phyloP scores from a whole-genome alignment of 1,140 invertebrate species.

The Drosophila bipectinata region DNA sequence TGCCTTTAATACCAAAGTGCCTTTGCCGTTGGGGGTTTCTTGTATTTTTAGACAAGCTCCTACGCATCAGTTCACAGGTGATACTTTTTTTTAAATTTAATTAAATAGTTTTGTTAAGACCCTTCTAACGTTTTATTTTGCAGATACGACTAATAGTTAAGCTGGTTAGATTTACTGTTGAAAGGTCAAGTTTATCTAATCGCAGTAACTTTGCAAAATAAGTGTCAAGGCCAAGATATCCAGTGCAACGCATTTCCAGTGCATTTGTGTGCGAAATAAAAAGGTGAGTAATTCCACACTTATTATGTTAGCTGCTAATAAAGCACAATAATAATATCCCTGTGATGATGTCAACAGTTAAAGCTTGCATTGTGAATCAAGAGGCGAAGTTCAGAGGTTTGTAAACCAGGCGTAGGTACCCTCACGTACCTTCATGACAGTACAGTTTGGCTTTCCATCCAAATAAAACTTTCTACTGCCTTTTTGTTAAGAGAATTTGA shows the following conservation, averaged over 20 bases:
- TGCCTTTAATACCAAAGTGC: slow-evolving; percentile 4
- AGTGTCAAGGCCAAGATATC: slow-evolving; percentile 16
- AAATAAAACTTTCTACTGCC: no score
- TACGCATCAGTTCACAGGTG: not conserved
- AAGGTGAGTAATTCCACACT: slow-evolving; percentile 28
- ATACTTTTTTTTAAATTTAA: slow-evolving; percentile 12
- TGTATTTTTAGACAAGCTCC: not conserved
- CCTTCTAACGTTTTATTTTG: slow-evolving; percentile 4
- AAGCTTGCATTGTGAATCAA: not conserved
- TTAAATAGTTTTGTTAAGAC: not conserved
- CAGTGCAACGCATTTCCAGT: not conserved
- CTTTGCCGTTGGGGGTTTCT: not conserved
- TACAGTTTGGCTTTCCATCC: not conserved
- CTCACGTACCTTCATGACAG: not conserved
- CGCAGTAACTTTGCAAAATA: not conserved
- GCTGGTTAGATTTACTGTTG: not conserved
- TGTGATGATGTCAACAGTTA: slow-evolving; percentile 21
- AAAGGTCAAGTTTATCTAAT: not conserved
- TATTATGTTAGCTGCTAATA: slow-evolving; percentile 2
- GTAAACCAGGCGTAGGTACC: not conserved
- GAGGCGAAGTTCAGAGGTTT: not conserved
- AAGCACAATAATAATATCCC: not conserved
- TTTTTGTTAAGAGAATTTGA: no score
- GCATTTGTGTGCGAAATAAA: slow-evolving; percentile 22
- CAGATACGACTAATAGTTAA: not conserved